Base-by-base conservation (phyloP, 2,113 vertebrate genomes). In the Narcine bancroftii region DNA sequence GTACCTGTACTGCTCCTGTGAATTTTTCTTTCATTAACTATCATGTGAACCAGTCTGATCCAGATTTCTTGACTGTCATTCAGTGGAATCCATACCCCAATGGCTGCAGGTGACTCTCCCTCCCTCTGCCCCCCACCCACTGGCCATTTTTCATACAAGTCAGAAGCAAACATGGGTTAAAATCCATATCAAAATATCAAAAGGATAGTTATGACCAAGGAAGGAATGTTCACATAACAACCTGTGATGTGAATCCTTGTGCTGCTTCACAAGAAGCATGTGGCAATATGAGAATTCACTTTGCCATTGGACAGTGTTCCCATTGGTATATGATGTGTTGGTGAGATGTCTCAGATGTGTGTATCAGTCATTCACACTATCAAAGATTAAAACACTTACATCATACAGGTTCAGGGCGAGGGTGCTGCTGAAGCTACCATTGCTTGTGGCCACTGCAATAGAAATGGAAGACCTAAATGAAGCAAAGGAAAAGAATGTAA, bases 341-440 rank as follows among this genome's bases (percentile, higher is more conserved):
- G 65, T 69, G 65, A 26, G 65, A 72, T 72, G 71, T 11, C n/a
- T 36, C n/a, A n/a, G 15, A 45, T 45, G 75, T 24, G 39, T 77
- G 7, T 21, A 42, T 24, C 39, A 6, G 5, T 6, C 6, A 26
- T 26, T 7, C 21, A 1, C 42, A 26, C 1, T 45, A 79, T 26
- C 24, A 21, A 9, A 9, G n/a, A 73, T 10, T 4, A 2, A 24
- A 53, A 60, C 3, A 94, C 96, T 95, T 93, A 97, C 96, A 73
- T 95, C 96, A 93, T 92, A 97, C 81, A 97, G 94, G 26, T 81
- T 93, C 95, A 97, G 96, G 92, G 94, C 94, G 33, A 96, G 93
- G 3, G 95, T 95, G 66, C 96, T 93, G 53, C 96, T 95, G 93
- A 97, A 97, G 53, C 95, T 95, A 33, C 96, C 96, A 77, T 97